These are phyloP conservation scores for Notarius quadriscutis DNA, from an alignment of 2,113 vertebrate genomes.

Conservation along the genomic window DNA sequence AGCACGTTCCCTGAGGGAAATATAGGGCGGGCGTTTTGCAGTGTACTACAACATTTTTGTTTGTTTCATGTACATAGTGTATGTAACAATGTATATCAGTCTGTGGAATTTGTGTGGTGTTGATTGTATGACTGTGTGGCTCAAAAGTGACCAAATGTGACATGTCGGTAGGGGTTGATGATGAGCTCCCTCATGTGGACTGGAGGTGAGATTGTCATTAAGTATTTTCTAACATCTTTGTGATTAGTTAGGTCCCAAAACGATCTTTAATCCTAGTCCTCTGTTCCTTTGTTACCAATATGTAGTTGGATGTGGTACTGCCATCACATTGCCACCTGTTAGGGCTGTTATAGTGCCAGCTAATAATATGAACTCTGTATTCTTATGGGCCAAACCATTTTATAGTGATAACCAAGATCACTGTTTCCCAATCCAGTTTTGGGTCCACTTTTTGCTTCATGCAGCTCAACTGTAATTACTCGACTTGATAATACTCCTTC, in stretches of 20 bases:
- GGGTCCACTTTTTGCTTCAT: background rate
- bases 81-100: constrained; percentile 46
- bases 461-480: background rate
- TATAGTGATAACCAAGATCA: background rate
- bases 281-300: constrained; percentile 6
- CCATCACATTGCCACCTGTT: constrained; percentile 16
- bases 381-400: constrained; percentile 2
- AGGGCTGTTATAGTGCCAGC: background rate
- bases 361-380: background rate
- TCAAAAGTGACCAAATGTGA: constrained; percentile 48
- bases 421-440: background rate
- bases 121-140: constrained; percentile 39
- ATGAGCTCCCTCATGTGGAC: constrained; percentile 32
- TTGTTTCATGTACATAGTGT: constrained; percentile 53
- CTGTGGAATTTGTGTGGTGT: constrained; percentile 43
- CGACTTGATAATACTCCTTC: background rate
- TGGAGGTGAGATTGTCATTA: constrained; percentile 24
- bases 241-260: constrained; percentile 32
- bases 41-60: constrained; percentile 52
- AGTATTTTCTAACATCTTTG: constrained; percentile 28
- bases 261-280: background rate
- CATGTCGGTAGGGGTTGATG: constrained; percentile 12
- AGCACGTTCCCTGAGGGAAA: constrained; percentile 51
- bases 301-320: constrained; percentile 21
- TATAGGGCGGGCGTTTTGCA: constrained; percentile 40